Conservation (phyloP, 2,888 invertebrate genomes). For the Cryptus armator region DNA sequence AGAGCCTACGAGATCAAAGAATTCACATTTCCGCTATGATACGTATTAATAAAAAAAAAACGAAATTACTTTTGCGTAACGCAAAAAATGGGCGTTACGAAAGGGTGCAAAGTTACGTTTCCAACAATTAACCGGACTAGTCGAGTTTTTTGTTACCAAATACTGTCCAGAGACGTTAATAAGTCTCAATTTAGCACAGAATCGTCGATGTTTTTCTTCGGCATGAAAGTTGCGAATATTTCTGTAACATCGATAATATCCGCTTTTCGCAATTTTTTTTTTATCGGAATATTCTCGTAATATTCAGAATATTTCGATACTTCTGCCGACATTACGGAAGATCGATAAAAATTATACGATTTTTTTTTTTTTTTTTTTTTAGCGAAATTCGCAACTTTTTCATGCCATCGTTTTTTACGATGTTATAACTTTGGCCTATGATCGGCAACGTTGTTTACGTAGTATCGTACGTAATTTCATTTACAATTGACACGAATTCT, state of each 20-base stretch:
- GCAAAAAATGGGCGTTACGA: neutral
- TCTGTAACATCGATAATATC: neutral
- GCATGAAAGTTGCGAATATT: neutral
- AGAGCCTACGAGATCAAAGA: slow-evolving; percentile 17
- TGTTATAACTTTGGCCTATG: slow-evolving; percentile 46
- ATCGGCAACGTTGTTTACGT: slow-evolving; percentile 27
- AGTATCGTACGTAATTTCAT: slow-evolving; percentile 13
- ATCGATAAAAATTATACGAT: too few species aligned
- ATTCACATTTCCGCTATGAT: neutral
- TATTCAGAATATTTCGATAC: too few species aligned
- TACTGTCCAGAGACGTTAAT: neutral
- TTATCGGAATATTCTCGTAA: neutral
- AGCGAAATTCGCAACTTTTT: neutral
- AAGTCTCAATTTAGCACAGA: neutral
- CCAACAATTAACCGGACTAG: slow-evolving; percentile 52
- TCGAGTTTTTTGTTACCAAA: slow-evolving; percentile 2
- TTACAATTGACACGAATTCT: slow-evolving; percentile 1
- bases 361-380: neutral
- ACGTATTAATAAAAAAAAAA: neutral
- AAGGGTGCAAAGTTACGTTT: slow-evolving; percentile 37
- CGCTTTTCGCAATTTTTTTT: neutral
- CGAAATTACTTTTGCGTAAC: neutral
- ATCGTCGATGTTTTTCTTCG: slow-evolving; percentile 19
- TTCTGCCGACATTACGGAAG: too few species aligned
- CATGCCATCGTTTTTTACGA: slow-evolving; percentile 8